Percentiles rank a stretch among this genome's conserved stretches.
These are phyloP conservation scores for Drosophila saltans DNA, from an alignment of 1,140 invertebrate species.

Conservation along the genomic window DNA sequence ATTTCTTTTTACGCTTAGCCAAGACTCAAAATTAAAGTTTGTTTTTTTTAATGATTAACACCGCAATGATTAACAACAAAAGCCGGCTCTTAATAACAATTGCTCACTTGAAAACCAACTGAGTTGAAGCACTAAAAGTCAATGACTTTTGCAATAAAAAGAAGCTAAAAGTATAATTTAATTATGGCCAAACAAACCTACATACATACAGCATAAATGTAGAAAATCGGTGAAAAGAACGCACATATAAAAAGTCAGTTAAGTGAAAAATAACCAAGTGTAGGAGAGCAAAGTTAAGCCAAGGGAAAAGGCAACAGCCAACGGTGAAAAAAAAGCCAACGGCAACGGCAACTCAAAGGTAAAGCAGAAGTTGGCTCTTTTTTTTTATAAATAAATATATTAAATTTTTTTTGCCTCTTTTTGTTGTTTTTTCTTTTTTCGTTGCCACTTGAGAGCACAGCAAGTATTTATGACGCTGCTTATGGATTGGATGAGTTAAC, in stretches of 20 bases:
- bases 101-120: constrained; percentile 14
- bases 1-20: background rate
- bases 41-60: background rate
- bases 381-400: constrained; percentile 69
- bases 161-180: constrained; percentile 58
- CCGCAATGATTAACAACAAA: constrained; percentile 10
- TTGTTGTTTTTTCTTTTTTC: constrained; percentile 30
- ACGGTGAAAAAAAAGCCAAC: background rate
- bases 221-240: constrained; percentile 69
- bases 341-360: constrained; percentile 61
- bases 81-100: constrained; percentile 36
- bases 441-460: constrained; percentile 78
- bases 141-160: constrained; percentile 61
- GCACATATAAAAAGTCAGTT: constrained; percentile 53
- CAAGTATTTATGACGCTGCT: constrained; percentile 73
- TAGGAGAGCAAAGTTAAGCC: constrained; percentile 30
- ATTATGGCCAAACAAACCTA: constrained; percentile 54
- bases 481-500: constrained; percentile 61
- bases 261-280: constrained; percentile 48
- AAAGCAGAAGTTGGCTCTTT: constrained; percentile 49
- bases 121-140: constrained; percentile 42
- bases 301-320: constrained; percentile 31
- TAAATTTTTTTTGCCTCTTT: constrained; percentile 34
- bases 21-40: background rate
- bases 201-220: constrained; percentile 47